Evolutionary conservation across 2,113 vertebrate species (phyloP).

Genomic region (Hippopotamus amphibius): DNA sequence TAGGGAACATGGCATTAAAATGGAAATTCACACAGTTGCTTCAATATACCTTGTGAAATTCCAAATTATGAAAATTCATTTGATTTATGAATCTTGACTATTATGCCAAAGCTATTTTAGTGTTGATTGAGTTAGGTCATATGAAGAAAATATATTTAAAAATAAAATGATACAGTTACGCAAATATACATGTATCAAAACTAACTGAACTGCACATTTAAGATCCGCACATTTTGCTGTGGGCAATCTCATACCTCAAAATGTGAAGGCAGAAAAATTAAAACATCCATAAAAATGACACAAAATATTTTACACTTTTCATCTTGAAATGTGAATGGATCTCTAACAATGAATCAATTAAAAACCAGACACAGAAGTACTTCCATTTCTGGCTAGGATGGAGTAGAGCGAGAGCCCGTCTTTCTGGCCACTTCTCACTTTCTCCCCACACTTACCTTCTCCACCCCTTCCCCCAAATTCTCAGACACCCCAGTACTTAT

Average conservation of each 20-base stretch:
- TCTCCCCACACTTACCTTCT: background rate
- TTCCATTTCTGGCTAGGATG: background rate
- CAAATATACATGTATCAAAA: background rate
- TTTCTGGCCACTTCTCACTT: background rate
- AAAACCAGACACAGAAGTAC: background rate
- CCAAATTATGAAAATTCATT: conserved; percentile 19
- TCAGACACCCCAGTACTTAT: background rate
- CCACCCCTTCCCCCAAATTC: background rate
- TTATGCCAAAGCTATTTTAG: conserved; percentile 28
- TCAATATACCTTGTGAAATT: conserved; percentile 52
- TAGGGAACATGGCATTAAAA: background rate
- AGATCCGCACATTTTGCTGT: background rate
- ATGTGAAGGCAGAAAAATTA: conserved; percentile 1
- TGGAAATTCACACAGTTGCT: conserved; percentile 38
- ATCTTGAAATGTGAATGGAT: background rate
- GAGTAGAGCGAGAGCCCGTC: background rate
- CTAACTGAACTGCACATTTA: conserved; percentile 1
- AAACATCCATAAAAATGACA: conserved; percentile 28
- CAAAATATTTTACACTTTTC: background rate
- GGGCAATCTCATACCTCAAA: background rate
- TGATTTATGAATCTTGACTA: conserved; percentile 64
- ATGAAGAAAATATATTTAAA: conserved; percentile 49
- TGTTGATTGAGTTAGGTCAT: conserved; percentile 47
- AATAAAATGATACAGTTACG: background rate
- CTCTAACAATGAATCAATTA: conserved; percentile 24